Percentiles rank a stretch among this genome's conserved stretches.
These are phyloP conservation scores for Ictalurus furcatus DNA, from an alignment of 2,113 vertebrate genomes.

Conservation along the genomic window DNA sequence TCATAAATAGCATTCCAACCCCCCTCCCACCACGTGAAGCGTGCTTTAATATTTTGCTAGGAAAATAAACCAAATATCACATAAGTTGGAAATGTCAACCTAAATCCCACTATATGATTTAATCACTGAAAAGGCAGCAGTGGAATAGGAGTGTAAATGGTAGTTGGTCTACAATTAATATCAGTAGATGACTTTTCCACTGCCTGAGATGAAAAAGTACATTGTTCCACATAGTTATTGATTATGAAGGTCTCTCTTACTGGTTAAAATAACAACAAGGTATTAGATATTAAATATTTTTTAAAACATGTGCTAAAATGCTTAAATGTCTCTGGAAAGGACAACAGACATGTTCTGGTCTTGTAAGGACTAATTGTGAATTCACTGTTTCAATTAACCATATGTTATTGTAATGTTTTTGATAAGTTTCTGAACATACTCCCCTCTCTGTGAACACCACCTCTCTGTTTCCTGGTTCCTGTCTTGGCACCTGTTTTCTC, in stretches of 20 bases:
- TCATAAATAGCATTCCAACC: conserved; percentile 30
- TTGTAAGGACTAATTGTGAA: conserved; percentile 17
- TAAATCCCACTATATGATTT: conserved; percentile 7
- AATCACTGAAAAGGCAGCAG: conserved; percentile 42
- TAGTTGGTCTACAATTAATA: conserved; percentile 68
- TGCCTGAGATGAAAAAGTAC: conserved; percentile 16
- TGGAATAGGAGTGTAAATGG: conserved; percentile 46
- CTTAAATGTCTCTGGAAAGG: conserved; percentile 34
- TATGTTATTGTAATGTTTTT: conserved; percentile 69
- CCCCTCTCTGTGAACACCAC: too few relatives aligned
- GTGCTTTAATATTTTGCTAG: not conserved
- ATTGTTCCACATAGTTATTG: not conserved
- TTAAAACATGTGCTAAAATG: conserved; percentile 11
- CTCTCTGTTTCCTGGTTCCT: too few relatives aligned
- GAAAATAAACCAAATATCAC: conserved; percentile 41
- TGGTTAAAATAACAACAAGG: not conserved
- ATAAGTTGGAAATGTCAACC: conserved; percentile 16
- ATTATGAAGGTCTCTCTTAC: not conserved
- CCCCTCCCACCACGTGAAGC: not conserved
- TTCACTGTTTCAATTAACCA: conserved; percentile 60
- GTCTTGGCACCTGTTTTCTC: too few relatives aligned
- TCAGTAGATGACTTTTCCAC: conserved; percentile 60
- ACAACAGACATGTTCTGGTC: conserved; percentile 27
- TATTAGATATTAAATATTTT: conserved; percentile 47
- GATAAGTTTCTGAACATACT: too few relatives aligned